These are phyloP conservation scores for Uria aalge DNA, from an alignment of 2,113 vertebrate species.

Conservation along the genomic window DNA sequence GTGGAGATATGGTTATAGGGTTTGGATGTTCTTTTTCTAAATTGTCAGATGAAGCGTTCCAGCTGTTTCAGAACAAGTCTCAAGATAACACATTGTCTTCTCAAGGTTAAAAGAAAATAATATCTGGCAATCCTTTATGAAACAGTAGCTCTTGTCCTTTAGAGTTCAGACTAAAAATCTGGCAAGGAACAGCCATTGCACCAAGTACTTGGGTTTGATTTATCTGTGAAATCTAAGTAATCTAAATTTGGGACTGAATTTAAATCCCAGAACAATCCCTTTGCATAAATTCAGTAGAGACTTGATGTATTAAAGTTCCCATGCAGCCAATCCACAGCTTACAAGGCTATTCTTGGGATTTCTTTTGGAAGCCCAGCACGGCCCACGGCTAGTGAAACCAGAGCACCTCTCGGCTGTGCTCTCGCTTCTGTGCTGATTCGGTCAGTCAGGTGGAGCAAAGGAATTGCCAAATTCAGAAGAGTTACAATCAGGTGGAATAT, in stretches of 20 bases:
- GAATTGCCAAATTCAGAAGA: not conserved
- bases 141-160: not conserved
- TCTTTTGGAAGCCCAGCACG: not conserved
- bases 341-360: not conserved
- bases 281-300: not conserved
- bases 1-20: not conserved
- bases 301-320: not conserved
- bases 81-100: not conserved
- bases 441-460: not conserved
- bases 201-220: not conserved
- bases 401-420: not conserved
- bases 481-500: not conserved
- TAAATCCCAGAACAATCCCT: not conserved
- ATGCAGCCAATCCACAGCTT: not conserved
- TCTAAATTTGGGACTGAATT: not conserved
- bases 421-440: not conserved
- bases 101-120: not conserved
- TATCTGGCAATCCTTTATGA: not conserved
- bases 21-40: not conserved
- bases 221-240: not conserved
- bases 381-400: not conserved
- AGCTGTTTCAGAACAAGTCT: not conserved
- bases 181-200: not conserved
- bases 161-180: not conserved
- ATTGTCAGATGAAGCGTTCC: not conserved